A percentile compares a stretch with the other conserved stretches of the same genome.
Evolutionary conservation across 2,888 invertebrate species (phyloP).

Genomic region (Charanyca ferruginea): DNA sequence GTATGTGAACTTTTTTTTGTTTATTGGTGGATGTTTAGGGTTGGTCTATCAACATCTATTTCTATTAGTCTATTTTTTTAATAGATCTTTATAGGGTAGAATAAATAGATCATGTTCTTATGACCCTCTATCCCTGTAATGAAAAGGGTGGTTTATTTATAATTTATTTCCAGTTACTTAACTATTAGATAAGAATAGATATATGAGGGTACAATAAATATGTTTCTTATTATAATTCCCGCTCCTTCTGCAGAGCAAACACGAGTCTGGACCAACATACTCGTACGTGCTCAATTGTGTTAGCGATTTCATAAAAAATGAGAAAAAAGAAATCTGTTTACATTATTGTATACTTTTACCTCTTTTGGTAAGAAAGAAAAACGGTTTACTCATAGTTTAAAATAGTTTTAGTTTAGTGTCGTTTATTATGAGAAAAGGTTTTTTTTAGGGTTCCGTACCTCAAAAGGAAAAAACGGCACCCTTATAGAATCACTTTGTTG

Average conservation of each 20-base stretch:
- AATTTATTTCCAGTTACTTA: slow-evolving; percentile 29
- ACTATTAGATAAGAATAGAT: slow-evolving; percentile 20
- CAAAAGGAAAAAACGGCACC: too few species aligned
- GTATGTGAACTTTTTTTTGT: slow-evolving; percentile 38
- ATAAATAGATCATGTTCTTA: slow-evolving; percentile 6
- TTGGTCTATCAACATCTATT: slow-evolving; percentile 29
- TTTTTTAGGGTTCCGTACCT: too few species aligned
- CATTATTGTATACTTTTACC: too few species aligned
- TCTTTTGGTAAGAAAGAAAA: too few species aligned
- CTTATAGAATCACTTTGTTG: too few species aligned
- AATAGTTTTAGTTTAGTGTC: too few species aligned
- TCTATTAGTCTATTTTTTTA: slow-evolving; percentile 41
- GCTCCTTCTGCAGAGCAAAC: not conserved
- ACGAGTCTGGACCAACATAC: too few species aligned
- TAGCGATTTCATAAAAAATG: not conserved
- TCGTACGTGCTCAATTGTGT: not conserved
- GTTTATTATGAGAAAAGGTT: too few species aligned
- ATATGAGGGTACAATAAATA: not conserved
- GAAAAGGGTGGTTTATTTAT: slow-evolving; percentile 13
- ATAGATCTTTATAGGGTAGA: slow-evolving; percentile 16
- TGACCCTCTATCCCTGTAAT: slow-evolving; percentile 13
- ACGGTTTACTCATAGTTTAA: too few species aligned
- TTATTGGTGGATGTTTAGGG: slow-evolving; percentile 11
- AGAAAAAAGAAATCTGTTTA: not conserved
- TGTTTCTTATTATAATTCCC: not conserved